Evolutionary conservation across 1,140 invertebrate genomes (phyloP).

Genomic region (Hyles vespertilio): DNA sequence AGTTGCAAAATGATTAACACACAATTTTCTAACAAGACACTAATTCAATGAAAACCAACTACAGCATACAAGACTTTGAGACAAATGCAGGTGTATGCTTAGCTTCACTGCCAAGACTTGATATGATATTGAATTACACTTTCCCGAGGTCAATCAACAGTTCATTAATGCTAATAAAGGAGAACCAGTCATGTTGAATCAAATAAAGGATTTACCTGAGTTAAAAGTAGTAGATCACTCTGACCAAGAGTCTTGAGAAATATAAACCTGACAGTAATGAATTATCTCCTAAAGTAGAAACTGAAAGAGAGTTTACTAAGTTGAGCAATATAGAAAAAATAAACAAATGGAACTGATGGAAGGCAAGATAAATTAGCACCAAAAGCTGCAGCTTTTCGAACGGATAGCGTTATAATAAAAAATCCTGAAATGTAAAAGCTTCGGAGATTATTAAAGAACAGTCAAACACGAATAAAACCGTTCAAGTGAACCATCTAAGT

Average conservation of each 20-base stretch:
- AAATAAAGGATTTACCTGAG: conserved; percentile 29
- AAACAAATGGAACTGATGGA: conserved; percentile 28
- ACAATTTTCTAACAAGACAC: conserved; percentile 35
- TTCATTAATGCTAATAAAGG: conserved; percentile 68
- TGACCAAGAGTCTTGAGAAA: conserved; percentile 12
- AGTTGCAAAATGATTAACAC: conserved; percentile 58
- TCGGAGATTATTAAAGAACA: conserved; percentile 22
- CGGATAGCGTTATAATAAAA: conserved; percentile 69
- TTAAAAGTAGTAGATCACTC: conserved; percentile 23
- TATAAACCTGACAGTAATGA: background rate
- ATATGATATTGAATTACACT: conserved; percentile 68
- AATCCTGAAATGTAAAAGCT: conserved; percentile 58
- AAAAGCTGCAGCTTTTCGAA: conserved; percentile 33
- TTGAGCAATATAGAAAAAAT: conserved; percentile 62
- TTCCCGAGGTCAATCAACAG: conserved; percentile 70
- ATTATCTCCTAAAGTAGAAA: conserved; percentile 23
- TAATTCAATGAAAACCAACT: conserved; percentile 42
- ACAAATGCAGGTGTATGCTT: conserved; percentile 60
- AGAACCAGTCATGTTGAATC: conserved; percentile 25
- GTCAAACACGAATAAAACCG: background rate
- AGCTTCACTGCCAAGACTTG: conserved; percentile 61
- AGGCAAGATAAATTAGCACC: conserved; percentile 23
- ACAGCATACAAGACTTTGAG: conserved; percentile 57
- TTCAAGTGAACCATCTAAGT: background rate
- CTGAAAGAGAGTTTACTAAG: conserved; percentile 52